Evolutionary conservation across 2,888 invertebrate species (phyloP), one percentile per base, ranked within the genome.

Genomic region (Heterodera filipjevi): DNA sequence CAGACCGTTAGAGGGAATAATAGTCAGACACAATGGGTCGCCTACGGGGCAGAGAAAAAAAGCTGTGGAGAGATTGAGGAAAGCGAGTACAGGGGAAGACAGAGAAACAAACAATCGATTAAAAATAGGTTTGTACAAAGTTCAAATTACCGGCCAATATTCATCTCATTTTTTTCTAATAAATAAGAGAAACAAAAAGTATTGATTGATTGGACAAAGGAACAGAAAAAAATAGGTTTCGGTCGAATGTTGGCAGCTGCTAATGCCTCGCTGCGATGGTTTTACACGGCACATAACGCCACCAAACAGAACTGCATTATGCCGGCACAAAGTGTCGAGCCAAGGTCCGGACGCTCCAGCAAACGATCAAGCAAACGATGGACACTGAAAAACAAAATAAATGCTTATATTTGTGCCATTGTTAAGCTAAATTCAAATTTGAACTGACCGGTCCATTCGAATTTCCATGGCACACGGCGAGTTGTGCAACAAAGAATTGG

Each of bases 391-490:
- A 30, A 74, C 16, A n/a, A 32, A 44, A 12, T n/a, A 46, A 32
- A 19, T 49, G 14, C 19, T 14, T 14, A 19, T 14, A 32, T 32
- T 3, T 32, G 68, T 3, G 33, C 16, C 1, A 68, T 33, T 10
- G 68, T 14, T 10, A 10, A 16, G 5, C 33, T 8, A 27, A n/a
- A 35, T 76, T 70, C 33, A 5, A 39, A 35, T 78, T 46, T 33
- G 30, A 22, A 46, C 27, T 44, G 12, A 81, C 81, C 81, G 72
- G 71, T 70, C 71, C 74, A 82, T 70, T n/a, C 82, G 22, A 59
- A 81, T 71, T 44, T 81, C 81, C 22, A 81, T n/a, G 53, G 74
- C 39, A 53, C 81, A 81, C 16, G 81, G 81, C 2, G 81, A 71
- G 33, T 64, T 39, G 8, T 35, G n/a, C 53, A 75, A 75, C 66